Evolutionary conservation across 2,888 invertebrate species (phyloP).

Genomic region (Cylindroiulus punctatus): DNA sequence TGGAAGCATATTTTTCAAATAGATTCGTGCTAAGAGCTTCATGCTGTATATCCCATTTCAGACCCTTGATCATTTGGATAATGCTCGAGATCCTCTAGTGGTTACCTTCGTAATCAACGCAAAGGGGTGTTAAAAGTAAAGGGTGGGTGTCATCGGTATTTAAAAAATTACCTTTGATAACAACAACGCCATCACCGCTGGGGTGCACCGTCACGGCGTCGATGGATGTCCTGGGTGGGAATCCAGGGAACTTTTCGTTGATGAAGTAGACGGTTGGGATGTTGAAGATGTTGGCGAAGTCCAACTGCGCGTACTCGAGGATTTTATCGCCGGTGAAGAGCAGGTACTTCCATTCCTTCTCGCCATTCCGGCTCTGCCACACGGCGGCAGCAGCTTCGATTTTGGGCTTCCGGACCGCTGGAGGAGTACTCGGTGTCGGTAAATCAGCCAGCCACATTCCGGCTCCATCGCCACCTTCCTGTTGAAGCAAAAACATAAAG

Average conservation of each 20-base stretch:
- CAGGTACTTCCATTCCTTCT: constrained; percentile 57
- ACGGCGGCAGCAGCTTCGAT: constrained; percentile 58
- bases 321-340: constrained; percentile 58
- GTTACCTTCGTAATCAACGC: no score
- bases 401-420: constrained; percentile 58
- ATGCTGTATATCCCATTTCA: no score
- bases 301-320: constrained; percentile 56
- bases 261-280: constrained; percentile 57
- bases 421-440: constrained; percentile 58
- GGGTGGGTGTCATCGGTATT: background rate
- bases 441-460: constrained; percentile 59
- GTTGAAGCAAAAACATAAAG: background rate
- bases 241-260: constrained; percentile 58
- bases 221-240: constrained; percentile 58
- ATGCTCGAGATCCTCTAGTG: no score
- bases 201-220: constrained; percentile 59
- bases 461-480: constrained; percentile 53
- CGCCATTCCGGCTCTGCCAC: constrained; percentile 56
- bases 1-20: no score
- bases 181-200: constrained; percentile 58
- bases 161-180: constrained; percentile 57
- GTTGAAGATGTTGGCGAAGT: constrained; percentile 59
- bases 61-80: no score
- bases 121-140: background rate
- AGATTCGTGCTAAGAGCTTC: no score